Evolutionary conservation across 2,888 invertebrate species (phyloP), one percentile per base, ranked within the genome.

Genomic region (Lithophane socia): DNA sequence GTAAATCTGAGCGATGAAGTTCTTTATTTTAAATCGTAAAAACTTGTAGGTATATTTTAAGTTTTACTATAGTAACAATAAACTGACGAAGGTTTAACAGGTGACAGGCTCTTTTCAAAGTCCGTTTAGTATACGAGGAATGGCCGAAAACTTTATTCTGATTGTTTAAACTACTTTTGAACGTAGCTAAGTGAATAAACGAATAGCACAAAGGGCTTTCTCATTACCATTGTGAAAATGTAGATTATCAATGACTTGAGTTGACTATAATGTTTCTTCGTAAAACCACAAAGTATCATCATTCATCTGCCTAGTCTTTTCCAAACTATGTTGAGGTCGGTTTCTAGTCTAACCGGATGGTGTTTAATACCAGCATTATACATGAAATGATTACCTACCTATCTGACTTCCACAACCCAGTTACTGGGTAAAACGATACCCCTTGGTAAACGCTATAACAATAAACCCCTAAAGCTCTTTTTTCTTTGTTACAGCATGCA

Each of bases 401-500:
- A 18, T 29, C 29, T 29, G 29, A 18, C 8, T 21, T 21, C 4
- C 4, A 66, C 13, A 29, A 12, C 7, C 21, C 29, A 66, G 18
- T 66, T 47, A 65, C 8, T 49, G 24, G 47, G 29, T 29, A 29
- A 49, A 7, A 42, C 1, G 10, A 65, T 29, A 37, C 21, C 9
- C 29, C 49, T 29, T 13, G 16, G 1, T 10, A 37, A 8, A 68
- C 81, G 24, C 65, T 24, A 79, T 66, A 56, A 42, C 10, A 42
- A 37, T 49, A 61, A 61, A 16, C 24, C 1, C 4, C 13, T 63
- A 58, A 83, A 83, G 61, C 65, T n/a, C 56, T 56, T 70, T 70
- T 67, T 66, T 85, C 68, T 75, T 84, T 84, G 84, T 84, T 84
- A 75, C 97, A 98, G 98, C 98, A 63, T 98, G 98, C 96, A 98